Base-by-base conservation (phyloP, 2,113 vertebrate genomes). In the Daubentonia madagascariensis region DNA sequence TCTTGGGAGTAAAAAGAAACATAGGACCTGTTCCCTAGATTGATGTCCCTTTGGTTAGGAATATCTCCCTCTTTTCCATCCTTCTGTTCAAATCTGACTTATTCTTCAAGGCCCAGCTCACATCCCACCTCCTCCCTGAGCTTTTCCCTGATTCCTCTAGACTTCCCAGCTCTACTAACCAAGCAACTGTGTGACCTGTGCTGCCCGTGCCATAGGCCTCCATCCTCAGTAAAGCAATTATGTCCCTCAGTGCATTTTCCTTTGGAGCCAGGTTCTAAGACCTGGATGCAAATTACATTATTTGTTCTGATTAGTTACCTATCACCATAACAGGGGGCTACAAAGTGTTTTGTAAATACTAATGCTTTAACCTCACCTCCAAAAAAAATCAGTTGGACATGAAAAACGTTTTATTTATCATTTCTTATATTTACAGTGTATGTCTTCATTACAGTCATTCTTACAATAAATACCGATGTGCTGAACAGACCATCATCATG, bases 391-490 rank as follows among this genome's bases (percentile, higher is more conserved):
- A 88, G 20, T 72, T 40, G 87, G 63, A 84, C 20, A 16, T 98
- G 97, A 96, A 95, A 97, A 97, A 96, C 23, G 35, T 93, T 97
- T 97, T 97, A 98, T 97, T 98, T 87, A 85, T 76, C 73, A 86
- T 96, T 93, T 96, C 76, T 95, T 72, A 23, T 78, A 92, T 96
- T 94, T 95, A 95, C 81, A 94, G 85, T 57, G 25, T n/a, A 32
- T n/a, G 2, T 89, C 70, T 96, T 91, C 80, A 95, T 97, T 95
- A 90, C 86, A 97, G 59, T 98, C 94, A 97, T 94, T 70, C 80
- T 93, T 87, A 85, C 76, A 97, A 89, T 97, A 98, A 97, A 97
- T 94, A 97, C 45, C 35, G 65, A 97, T 54, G 61, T 95, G 79
- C 76, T 78, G 9, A 87, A 32, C 1, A 20, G 67, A 63, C 80